Evolutionary conservation across 2,797 vertebrate genomes (phyloP), one percentile per base, ranked within the genome.

Genomic region (Sebastes aleutianus): DNA sequence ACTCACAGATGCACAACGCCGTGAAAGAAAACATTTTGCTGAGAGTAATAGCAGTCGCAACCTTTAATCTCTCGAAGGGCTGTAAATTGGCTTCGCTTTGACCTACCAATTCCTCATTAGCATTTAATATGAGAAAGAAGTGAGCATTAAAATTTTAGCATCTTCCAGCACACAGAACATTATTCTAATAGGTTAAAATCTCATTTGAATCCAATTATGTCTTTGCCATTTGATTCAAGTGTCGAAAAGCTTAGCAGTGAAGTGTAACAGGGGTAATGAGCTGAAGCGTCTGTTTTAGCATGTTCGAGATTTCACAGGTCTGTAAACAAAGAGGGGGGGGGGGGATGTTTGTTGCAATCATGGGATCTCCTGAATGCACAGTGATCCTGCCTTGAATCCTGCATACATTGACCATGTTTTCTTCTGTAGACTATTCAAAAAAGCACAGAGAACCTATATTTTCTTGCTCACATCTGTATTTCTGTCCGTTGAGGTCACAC

Each of bases 141-240:
- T 20, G 2, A 69, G 84, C 82, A 85, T 85, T 89, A 57, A 82
- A 70, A 64, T 84, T 82, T 84, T 77, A 78, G 76, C 83, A 88
- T 85, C 77, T 90, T 92, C 74, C 64, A 68, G 70, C 85, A 83
- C 63, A 85, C 18, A 57, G 74, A 88, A 78, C 90, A 87, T 85
- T 71, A 89, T 91, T 92, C 82, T 85, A 91, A 93, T 72, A 73
- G 80, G 88, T 91, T 88, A 80, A 89, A 93, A 89, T 93, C 85
- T 87, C 68, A 93, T 92, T 91, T 89, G 78, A 90, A 94, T 93
- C 86, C 88, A 92, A 93, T 94, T 91, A 91, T 78, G 85, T 43
- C 53, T 83, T 82, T 79, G 64, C 79, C 24, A 43, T 89, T 84
- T 66, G 76, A 87, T 88, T 93, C 66, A 78, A 85, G 78, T 81